phyloP scores from a whole-genome alignment of 2,888 invertebrate genomes.

The Athalia cordata region DNA sequence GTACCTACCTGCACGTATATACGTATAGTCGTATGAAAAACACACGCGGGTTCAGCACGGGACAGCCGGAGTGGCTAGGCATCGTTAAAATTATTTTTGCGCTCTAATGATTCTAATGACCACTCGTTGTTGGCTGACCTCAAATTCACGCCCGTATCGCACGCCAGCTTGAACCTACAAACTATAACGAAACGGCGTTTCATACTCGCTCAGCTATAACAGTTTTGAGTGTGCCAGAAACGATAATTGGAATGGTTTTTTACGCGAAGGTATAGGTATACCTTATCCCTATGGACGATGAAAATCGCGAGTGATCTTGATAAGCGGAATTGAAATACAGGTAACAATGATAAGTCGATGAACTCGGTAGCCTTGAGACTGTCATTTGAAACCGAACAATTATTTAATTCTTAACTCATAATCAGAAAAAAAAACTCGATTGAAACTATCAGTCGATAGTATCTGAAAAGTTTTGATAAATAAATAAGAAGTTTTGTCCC shows the following conservation, averaged over 20 bases:
- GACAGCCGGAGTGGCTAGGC: neutral
- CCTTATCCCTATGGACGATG: neutral
- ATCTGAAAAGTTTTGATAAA: too few species aligned
- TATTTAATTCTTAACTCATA: too few species aligned
- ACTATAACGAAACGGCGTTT: slow-evolving; percentile 9
- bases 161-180: slow-evolving; percentile 18
- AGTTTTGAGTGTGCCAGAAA: slow-evolving; percentile 22
- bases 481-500: too few species aligned
- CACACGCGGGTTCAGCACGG: too few species aligned
- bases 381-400: too few species aligned
- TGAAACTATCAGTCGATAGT: too few species aligned
- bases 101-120: neutral
- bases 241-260: slow-evolving; percentile 31
- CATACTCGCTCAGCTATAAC: slow-evolving; percentile 3
- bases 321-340: slow-evolving; percentile 14
- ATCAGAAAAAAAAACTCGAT: too few species aligned
- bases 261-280: neutral
- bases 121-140: neutral
- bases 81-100: slow-evolving; percentile 17
- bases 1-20: too few species aligned
- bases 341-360: too few species aligned
- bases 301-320: slow-evolving; percentile 5
- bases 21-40: too few species aligned
- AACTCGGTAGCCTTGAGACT: too few species aligned
- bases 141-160: neutral